Evolutionary conservation across 2,888 invertebrate species (phyloP).

Genomic region (Serripes groenlandicus): DNA sequence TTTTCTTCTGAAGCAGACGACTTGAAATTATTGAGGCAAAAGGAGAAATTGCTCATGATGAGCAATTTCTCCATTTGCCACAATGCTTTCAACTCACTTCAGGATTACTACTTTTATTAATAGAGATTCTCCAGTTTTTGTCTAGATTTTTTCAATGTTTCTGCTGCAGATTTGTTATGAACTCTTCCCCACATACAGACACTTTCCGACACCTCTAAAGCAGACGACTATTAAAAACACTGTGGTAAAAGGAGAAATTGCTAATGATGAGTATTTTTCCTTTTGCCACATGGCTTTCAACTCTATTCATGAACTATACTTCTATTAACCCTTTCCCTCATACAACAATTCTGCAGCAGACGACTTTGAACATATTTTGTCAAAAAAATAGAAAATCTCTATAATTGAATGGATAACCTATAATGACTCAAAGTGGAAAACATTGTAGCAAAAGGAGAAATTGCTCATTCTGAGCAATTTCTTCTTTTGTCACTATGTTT

Average conservation of each 20-base stretch:
- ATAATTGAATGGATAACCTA: no score
- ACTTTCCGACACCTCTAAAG: neutral
- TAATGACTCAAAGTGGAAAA: no score
- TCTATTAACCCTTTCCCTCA: neutral
- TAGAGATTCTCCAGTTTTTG: neutral
- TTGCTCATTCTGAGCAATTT: no score
- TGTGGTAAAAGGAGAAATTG: neutral
- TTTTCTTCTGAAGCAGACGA: no score
- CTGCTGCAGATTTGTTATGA: neutral
- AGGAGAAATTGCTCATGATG: neutral
- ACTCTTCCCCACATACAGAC: neutral
- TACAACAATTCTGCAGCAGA: neutral
- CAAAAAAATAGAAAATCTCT: neutral
- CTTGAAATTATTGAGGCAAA: slow-evolving; percentile 2
- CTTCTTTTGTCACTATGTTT: no score
- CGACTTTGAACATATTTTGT: neutral
- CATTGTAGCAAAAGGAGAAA: no score
- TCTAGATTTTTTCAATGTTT: no score
- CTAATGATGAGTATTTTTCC: neutral
- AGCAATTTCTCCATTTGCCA: slow-evolving; percentile 1
- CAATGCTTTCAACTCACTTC: neutral
- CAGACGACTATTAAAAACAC: neutral
- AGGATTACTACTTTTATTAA: neutral
- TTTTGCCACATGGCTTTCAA: neutral
- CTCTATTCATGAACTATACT: neutral